Percentiles rank a stretch among this genome's conserved stretches.
phyloP scores from a whole-genome alignment of 1,140 invertebrate species.

The Polyergus mexicanus region DNA sequence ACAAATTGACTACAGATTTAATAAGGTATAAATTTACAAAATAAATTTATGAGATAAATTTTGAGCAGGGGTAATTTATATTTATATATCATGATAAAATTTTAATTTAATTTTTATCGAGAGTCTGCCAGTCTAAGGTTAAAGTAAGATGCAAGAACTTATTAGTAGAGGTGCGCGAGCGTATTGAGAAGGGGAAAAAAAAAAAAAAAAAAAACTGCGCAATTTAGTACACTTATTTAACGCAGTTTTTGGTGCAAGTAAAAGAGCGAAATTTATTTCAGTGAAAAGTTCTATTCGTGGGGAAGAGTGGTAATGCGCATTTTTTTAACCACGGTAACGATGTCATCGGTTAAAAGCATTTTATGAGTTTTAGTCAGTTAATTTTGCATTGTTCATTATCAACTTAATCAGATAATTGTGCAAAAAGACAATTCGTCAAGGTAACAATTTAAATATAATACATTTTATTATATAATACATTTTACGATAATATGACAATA shows the following conservation, averaged over 20 bases:
- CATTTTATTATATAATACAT: neutral
- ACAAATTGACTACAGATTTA: neutral
- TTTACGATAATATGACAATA: neutral
- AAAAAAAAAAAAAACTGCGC: neutral
- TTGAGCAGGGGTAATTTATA: no score
- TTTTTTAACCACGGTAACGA: neutral
- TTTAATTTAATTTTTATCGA: neutral
- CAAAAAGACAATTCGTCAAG: neutral
- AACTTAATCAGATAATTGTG: neutral
- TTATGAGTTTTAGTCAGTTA: neutral
- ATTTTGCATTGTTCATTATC: neutral
- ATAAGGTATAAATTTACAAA: neutral
- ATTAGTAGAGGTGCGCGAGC: constrained; percentile 17
- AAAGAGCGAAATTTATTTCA: neutral
- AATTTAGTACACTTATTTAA: neutral
- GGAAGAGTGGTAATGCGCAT: neutral
- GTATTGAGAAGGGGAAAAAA: no score
- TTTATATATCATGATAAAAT: neutral
- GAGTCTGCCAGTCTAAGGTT: neutral
- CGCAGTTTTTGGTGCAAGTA: neutral
- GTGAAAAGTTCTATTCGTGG: neutral
- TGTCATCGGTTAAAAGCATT: neutral
- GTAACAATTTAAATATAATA: constrained; percentile 3
- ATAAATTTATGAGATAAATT: neutral
- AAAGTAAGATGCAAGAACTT: neutral